Conservation (phyloP, 2,888 invertebrate species). For the Pyralis farinalis region DNA sequence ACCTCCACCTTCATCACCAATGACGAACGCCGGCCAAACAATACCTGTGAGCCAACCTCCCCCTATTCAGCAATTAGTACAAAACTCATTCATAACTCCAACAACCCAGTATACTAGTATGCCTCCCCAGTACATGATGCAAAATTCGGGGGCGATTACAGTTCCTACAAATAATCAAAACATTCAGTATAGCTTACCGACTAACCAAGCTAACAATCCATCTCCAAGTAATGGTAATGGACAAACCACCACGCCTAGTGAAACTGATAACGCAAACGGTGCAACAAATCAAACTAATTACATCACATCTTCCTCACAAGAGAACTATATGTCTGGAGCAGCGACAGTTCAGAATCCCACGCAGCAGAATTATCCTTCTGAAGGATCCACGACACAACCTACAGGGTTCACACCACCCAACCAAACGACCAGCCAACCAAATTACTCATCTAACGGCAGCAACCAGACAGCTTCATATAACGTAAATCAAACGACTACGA, state of each 20-base stretch:
- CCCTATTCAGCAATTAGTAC: slow-evolving; percentile 58
- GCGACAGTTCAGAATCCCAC: slow-evolving; percentile 36
- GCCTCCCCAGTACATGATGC: slow-evolving; percentile 68
- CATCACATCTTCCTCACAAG: slow-evolving; percentile 69
- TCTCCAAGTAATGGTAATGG: slow-evolving; percentile 52
- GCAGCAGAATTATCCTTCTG: slow-evolving; percentile 49
- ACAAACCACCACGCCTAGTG: slow-evolving; percentile 38
- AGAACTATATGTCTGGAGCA: slow-evolving; percentile 46
- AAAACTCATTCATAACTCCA: slow-evolving; percentile 58
- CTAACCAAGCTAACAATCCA: slow-evolving; percentile 39
- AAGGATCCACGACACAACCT: slow-evolving; percentile 45
- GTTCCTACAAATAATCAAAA: slow-evolving; percentile 49
- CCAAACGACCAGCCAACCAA: slow-evolving; percentile 44
- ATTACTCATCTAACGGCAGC: slow-evolving; percentile 48
- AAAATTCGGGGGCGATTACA: slow-evolving; percentile 48
- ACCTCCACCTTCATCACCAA: slow-evolving; percentile 50
- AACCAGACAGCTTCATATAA: slow-evolving; percentile 41
- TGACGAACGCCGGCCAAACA: slow-evolving; percentile 41
- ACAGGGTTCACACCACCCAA: slow-evolving; percentile 41
- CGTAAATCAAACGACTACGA: slow-evolving; percentile 42
- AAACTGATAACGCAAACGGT: slow-evolving; percentile 49
- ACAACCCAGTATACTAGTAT: slow-evolving; percentile 59
- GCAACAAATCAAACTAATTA: slow-evolving; percentile 58
- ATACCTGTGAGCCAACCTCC: slow-evolving; percentile 50
- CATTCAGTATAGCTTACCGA: slow-evolving; percentile 57